Evolutionary conservation across 2,113 vertebrate genomes (phyloP).

Genomic region (Chionis minor): DNA sequence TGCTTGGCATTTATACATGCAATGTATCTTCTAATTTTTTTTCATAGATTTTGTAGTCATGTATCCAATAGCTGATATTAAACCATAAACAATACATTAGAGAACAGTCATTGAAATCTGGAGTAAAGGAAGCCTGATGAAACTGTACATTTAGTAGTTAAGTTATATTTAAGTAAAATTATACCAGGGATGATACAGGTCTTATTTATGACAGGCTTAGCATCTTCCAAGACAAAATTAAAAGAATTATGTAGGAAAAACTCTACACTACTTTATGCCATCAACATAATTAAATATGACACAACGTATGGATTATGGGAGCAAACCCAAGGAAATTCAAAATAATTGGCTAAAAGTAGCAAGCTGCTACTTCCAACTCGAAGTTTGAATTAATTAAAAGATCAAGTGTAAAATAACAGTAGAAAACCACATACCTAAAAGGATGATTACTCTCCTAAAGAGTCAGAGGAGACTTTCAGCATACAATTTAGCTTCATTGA

Average conservation of each 20-base stretch:
- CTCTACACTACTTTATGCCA: not conserved
- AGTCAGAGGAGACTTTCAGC: not conserved
- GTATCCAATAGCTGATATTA: not conserved
- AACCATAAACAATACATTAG: not conserved
- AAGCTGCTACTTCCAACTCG: not conserved
- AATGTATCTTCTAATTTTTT: not conserved
- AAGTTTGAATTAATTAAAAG: not conserved
- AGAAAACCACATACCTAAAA: not conserved
- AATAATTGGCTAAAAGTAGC: not conserved
- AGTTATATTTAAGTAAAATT: not conserved
- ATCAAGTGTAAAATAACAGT: not conserved
- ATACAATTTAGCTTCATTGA: not conserved
- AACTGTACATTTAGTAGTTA: not conserved
- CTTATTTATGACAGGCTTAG: not conserved
- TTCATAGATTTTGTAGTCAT: not conserved
- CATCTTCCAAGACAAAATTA: not conserved
- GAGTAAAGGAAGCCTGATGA: not conserved
- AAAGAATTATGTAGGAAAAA: not conserved
- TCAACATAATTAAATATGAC: not conserved
- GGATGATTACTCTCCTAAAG: not conserved
- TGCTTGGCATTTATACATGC: not conserved
- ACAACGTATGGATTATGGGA: not conserved
- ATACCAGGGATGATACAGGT: not conserved
- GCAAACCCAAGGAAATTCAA: not conserved
- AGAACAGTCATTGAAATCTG: not conserved